Evolutionary conservation across 2,113 vertebrate genomes (phyloP).

Genomic region (Stegastes partitus): DNA sequence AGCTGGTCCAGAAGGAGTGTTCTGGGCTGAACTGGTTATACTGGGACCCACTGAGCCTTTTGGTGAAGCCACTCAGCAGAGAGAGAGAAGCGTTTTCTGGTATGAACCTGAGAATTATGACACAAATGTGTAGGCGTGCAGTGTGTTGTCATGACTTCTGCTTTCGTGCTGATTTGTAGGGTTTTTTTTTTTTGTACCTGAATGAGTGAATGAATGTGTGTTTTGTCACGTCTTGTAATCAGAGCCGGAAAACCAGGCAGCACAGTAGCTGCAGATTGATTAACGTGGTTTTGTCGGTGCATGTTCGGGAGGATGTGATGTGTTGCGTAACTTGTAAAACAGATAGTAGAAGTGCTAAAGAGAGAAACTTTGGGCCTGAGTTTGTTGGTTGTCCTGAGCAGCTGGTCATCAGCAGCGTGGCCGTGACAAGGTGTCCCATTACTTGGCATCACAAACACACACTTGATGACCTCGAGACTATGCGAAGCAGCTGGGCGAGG

Average conservation of each 20-base stretch:
- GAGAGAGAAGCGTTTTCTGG: conserved; percentile 33
- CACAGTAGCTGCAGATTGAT: conserved; percentile 18
- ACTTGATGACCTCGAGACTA: conserved; percentile 31
- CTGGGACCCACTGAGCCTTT: conserved; percentile 1
- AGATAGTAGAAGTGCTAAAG: background rate
- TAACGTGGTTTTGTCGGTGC: background rate
- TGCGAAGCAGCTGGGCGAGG: conserved; percentile 31
- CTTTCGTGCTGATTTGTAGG: too few species aligned
- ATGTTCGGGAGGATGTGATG: conserved; percentile 33
- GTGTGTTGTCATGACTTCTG: conserved; percentile 56
- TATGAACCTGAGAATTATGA: conserved; percentile 55
- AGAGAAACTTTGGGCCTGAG: conserved; percentile 14
- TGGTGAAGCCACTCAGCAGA: background rate
- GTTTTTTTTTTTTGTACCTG: conserved; percentile 8
- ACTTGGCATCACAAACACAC: conserved; percentile 46
- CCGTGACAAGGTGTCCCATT: conserved; percentile 55
- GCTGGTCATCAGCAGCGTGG: conserved; percentile 37
- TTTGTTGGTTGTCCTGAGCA: conserved; percentile 33
- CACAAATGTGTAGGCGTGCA: conserved; percentile 57
- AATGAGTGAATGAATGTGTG: conserved; percentile 19
- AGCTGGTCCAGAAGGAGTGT: background rate
- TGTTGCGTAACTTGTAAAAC: background rate
- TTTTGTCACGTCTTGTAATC: conserved; percentile 21
- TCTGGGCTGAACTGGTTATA: background rate
- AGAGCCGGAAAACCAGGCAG: conserved; percentile 18